phyloP scores from a whole-genome alignment of 2,113 vertebrate species.

The Alosa alosa region DNA sequence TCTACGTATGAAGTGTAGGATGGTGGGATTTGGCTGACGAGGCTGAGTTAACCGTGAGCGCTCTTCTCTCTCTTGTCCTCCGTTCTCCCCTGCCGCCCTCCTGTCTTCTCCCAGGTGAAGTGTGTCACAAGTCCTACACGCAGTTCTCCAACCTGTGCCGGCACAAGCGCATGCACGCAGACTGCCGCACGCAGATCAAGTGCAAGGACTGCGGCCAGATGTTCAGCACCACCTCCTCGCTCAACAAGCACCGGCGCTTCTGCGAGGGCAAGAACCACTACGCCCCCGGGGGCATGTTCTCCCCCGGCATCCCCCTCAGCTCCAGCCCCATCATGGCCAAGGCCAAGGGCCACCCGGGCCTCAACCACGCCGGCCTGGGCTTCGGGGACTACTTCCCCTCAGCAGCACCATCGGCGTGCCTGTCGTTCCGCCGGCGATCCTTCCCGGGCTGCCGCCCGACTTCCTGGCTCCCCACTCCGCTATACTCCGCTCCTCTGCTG shows the following conservation, averaged over 20 bases:
- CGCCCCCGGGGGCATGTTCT: slow-evolving; percentile 81
- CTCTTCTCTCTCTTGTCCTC: slow-evolving; percentile 4
- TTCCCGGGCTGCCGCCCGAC: slow-evolving; percentile 78
- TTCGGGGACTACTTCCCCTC: slow-evolving; percentile 92
- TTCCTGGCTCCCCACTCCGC: slow-evolving; percentile 90
- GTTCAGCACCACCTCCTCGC: slow-evolving; percentile 99
- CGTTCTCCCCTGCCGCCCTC: neutral
- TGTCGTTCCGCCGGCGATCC: slow-evolving; percentile 78
- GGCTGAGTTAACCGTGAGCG: neutral
- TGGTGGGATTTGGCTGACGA: neutral
- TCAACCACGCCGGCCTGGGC: slow-evolving; percentile 85
- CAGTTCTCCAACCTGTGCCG: slow-evolving; percentile 99
- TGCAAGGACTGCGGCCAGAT: slow-evolving; percentile 99
- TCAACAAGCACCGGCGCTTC: slow-evolving; percentile 99
- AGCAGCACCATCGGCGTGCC: too few relatives aligned
- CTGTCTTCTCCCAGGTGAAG: slow-evolving; percentile 87
- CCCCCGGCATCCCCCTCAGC: slow-evolving; percentile 86
- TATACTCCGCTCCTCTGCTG: slow-evolving; percentile 91
- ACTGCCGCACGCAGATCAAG: slow-evolving; percentile 99
- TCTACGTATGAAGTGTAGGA: neutral
- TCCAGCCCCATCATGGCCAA: slow-evolving; percentile 91
- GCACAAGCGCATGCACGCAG: slow-evolving; percentile 99
- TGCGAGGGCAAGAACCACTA: slow-evolving; percentile 99
- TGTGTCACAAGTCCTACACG: slow-evolving; percentile 99
- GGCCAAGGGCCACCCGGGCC: slow-evolving; percentile 81